Percentiles rank a stretch among this genome's conserved stretches.
Conservation (phyloP, 2,888 invertebrate genomes). For the Sclerodermus sp. region DNA sequence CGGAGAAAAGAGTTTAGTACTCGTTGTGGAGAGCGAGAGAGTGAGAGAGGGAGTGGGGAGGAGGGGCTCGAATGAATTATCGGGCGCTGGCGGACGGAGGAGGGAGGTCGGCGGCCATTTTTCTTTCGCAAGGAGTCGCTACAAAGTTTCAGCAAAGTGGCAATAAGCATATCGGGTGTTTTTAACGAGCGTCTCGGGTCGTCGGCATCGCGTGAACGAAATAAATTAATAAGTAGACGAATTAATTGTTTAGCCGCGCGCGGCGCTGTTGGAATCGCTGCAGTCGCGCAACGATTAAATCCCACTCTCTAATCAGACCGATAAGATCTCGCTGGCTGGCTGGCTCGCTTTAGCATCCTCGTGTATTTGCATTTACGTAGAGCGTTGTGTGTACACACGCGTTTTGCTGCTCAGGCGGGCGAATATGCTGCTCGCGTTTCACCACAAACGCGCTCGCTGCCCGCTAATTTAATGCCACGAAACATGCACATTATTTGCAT, state of each 20-base stretch:
- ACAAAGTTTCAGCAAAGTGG: too few relatives aligned
- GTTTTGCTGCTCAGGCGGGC: slow-evolving; percentile 4
- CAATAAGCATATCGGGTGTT: too few relatives aligned
- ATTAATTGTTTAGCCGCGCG: slow-evolving; percentile 29
- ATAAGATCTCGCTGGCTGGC: slow-evolving; percentile 4
- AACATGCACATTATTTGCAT: slow-evolving; percentile 42
- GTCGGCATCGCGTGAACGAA: slow-evolving; percentile 13
- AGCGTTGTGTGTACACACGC: slow-evolving; percentile 3
- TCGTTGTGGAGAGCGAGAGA: too few relatives aligned
- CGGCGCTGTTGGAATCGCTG: slow-evolving; percentile 5
- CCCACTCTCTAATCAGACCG: slow-evolving; percentile 1
- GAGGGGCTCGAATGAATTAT: too few relatives aligned
- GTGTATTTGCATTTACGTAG: slow-evolving; percentile 24
- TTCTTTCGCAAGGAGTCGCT: too few relatives aligned
- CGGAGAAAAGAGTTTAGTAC: too few relatives aligned
- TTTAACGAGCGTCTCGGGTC: not conserved
- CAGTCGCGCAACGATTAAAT: slow-evolving; percentile 10
- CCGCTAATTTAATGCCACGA: slow-evolving; percentile 38
- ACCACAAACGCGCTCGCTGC: slow-evolving; percentile 17
- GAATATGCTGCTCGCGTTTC: slow-evolving; percentile 7
- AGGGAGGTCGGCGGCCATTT: too few relatives aligned
- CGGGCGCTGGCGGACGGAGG: too few relatives aligned
- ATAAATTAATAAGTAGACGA: slow-evolving; percentile 34
- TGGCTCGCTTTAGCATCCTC: slow-evolving; percentile 15
- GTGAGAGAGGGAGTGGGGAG: too few relatives aligned